Percentiles rank a stretch among this genome's conserved stretches.
These are phyloP conservation scores for Columba janthina DNA, from an alignment of 2,113 vertebrate genomes.

Conservation along the genomic window DNA sequence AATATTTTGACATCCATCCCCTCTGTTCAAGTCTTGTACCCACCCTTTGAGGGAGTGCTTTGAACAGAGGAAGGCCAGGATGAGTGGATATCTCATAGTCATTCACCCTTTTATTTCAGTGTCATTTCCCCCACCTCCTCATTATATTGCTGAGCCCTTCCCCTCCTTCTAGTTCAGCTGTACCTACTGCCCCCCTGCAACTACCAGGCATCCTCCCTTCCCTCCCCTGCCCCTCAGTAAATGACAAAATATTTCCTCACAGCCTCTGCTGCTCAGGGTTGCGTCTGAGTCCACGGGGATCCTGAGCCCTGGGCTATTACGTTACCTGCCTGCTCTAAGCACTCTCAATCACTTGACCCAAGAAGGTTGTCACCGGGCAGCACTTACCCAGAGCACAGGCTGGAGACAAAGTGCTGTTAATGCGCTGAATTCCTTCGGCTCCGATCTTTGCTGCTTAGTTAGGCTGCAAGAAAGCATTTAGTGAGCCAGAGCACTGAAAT, in stretches of 20 bases:
- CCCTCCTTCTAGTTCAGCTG: slow-evolving; percentile 56
- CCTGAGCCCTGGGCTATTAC: neutral
- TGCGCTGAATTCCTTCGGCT: neutral
- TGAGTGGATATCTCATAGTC: slow-evolving; percentile 38
- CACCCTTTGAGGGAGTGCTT: slow-evolving; percentile 54
- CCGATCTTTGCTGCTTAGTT: neutral
- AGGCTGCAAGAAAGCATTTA: neutral
- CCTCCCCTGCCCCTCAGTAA: slow-evolving; percentile 4
- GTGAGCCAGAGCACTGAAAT: neutral
- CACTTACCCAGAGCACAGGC: neutral
- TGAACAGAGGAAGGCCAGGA: slow-evolving; percentile 49
- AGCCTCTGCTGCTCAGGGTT: neutral
- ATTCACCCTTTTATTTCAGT: slow-evolving; percentile 60
- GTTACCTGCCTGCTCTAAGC: neutral
- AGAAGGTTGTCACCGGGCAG: slow-evolving; percentile 14
- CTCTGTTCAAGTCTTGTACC: slow-evolving; percentile 18
- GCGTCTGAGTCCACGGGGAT: neutral
- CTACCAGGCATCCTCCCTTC: neutral
- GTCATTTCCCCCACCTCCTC: slow-evolving; percentile 64
- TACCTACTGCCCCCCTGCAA: slow-evolving; percentile 15
- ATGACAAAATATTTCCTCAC: neutral
- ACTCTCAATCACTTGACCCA: slow-evolving; percentile 1
- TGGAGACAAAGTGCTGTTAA: neutral
- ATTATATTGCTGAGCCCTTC: slow-evolving; percentile 49
- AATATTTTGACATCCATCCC: slow-evolving; percentile 63